Base-by-base conservation (phyloP, 2,797 vertebrate species). In the Brotula barbata region DNA sequence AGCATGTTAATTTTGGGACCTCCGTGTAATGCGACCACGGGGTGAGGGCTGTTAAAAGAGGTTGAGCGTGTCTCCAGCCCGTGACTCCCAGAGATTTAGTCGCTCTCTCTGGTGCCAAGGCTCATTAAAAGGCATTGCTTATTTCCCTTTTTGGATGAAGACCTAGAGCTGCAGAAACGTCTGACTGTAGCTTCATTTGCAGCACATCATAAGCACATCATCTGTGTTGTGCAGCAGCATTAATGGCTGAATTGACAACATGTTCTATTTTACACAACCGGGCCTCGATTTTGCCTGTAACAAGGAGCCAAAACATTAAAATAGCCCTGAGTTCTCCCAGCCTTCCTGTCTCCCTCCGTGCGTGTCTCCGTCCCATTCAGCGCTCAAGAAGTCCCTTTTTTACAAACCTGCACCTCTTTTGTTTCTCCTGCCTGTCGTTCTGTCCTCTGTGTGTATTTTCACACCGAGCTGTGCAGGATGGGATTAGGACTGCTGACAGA, bases 41-140 rank as follows among this genome's bases (percentile, higher is more conserved):
- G 3, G 25, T 28, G 4, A 74, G 47, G 42, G 49, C 52, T 71
- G 66, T 80, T 72, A 71, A 62, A 44, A 22, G 40, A 43, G 46
- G 28, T 79, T 78, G 19, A 68, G 54, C 68, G 70, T 78, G 57
- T 75, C 73, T 81, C 72, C 54, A 57, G 58, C 57, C 9, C 33
- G 50, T 58, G 66, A 76, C 62, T 74, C 20, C 0, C 49, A 63
- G 40, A 58, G 73, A 69, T 80, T 25, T 66, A 55, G 67, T 71
- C 54, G 49, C 66, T 65, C 65, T 68, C 73, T 68, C 39, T 64
- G 74, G 49, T 69, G 70, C 63, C 58, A 16, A 8, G 47, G n/a
- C 73, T 86, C 80, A 78, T 85, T 82, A 77, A 79, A 85, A 76
- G 65, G 83, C 78, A 78, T 82, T 83, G 72, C 77, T 50, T 64